Evolutionary conservation across 1,140 invertebrate species (phyloP), one percentile per base, ranked within the genome.

Genomic region (Drosophila rhopaloa): DNA sequence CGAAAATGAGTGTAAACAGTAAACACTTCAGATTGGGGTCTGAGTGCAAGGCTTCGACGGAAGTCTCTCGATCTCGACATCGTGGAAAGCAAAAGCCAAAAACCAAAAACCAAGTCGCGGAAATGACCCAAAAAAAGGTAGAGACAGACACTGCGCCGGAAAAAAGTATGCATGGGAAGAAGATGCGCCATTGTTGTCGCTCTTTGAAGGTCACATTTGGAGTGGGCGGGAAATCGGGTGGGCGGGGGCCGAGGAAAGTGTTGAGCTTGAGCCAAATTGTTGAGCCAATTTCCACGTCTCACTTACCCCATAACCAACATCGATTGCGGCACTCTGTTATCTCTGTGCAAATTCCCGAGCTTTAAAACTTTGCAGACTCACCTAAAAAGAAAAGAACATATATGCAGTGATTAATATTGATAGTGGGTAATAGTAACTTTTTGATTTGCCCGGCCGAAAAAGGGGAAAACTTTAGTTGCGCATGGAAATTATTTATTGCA

Each of bases 1-100:
- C 19, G 62, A 80, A 80, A 88, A 89, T 74, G 57, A 83, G 72
- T 77, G 81, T 80, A 73, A 84, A 77, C 65, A 82, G 60, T 66
- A 79, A 79, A 59, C 81, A 76, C 57, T 80, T 53, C 46, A 44
- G 46, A 71, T 67, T 56, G 67, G 47, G 63, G 63, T 70, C 50
- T 56, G 16, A 57, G 51, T 70, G 51, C 43, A 57, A 58, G 67
- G 66, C 66, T 46, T 41, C 48, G 66, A 58, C 65, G 67, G 65
- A 71, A 71, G 65, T 67, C 37, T 71, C 65, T 41, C 29, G 50
- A 70, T 50, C 63, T 48, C 51, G 67, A 71, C 67, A 71, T 50
- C 44, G 67, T 71, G 67, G 65, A 71, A 71, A 71, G 67, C 67
- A 71, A 71, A 71, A 71, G 65, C 67, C 65, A 47, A 65, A 71